Conservation (phyloP, 2,888 invertebrate genomes). For the Netelia inedita region DNA sequence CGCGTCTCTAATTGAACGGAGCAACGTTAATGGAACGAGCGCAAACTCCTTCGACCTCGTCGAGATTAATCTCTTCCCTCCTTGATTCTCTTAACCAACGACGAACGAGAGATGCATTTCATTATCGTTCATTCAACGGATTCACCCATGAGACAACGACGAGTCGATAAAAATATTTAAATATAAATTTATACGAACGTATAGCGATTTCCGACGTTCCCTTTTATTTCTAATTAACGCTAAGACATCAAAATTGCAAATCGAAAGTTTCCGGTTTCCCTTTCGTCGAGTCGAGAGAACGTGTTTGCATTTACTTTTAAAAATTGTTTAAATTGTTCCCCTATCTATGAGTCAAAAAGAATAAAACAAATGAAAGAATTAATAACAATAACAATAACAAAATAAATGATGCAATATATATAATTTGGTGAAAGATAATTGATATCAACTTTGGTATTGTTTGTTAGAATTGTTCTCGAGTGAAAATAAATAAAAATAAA, state of each 20-base stretch:
- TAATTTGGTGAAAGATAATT: neutral
- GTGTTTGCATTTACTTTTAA: too few relatives aligned
- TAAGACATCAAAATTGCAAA: too few relatives aligned
- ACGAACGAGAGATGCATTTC: slow-evolving; percentile 16
- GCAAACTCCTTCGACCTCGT: slow-evolving; percentile 47
- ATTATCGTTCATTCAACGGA: slow-evolving; percentile 23
- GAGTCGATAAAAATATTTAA: neutral
- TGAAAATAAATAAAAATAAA: neutral
- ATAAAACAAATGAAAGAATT: too few relatives aligned
- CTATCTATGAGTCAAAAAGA: too few relatives aligned
- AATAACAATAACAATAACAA: neutral
- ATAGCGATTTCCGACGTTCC: too few relatives aligned
- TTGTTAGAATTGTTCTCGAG: neutral
- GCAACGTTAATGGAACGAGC: slow-evolving; percentile 33
- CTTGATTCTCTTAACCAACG: slow-evolving; percentile 10
- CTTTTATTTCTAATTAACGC: too few relatives aligned
- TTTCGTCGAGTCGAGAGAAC: too few relatives aligned
- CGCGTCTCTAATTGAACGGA: slow-evolving; percentile 33
- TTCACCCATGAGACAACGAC: slow-evolving; percentile 11
- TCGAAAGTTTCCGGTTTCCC: too few relatives aligned
- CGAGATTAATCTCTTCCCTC: slow-evolving; percentile 46
- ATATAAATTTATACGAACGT: too few relatives aligned
- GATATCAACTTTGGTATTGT: neutral
- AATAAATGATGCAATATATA: neutral
- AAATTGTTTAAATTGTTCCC: too few relatives aligned